A percentile compares a stretch with the other conserved stretches of the same genome.
These are phyloP conservation scores for Acanthosepion lycidas DNA, from an alignment of 2,888 invertebrate genomes.

Conservation along the genomic window DNA sequence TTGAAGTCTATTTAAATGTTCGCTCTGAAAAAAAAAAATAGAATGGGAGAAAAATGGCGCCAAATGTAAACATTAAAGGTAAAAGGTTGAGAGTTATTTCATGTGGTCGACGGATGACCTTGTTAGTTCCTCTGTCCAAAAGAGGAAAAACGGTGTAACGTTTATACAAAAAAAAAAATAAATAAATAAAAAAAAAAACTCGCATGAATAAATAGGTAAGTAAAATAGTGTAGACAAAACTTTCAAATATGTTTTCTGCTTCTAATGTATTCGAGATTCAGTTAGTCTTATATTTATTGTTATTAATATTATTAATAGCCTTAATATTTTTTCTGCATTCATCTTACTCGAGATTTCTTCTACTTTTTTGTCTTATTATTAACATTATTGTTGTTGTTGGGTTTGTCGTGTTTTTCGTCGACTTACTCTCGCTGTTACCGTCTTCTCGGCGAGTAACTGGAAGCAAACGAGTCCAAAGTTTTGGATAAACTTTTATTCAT, in stretches of 20 bases:
- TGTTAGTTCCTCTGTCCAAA: not conserved
- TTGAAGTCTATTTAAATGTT: slow-evolving; percentile 22
- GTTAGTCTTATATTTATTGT: not conserved
- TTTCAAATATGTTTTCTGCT: not conserved
- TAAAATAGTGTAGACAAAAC: not conserved
- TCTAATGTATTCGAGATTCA: not conserved
- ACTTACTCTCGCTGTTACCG: not conserved
- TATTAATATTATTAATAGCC: not conserved
- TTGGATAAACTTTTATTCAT: not conserved
- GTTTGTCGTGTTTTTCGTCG: not conserved
- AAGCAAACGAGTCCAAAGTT: not conserved
- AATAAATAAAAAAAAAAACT: no score
- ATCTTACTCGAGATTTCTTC: no score
- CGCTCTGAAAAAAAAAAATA: not conserved
- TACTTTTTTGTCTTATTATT: not conserved
- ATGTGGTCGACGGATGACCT: not conserved
- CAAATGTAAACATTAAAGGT: slow-evolving; percentile 11
- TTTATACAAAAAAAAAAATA: not conserved
- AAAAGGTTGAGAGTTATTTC: not conserved
- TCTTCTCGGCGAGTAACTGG: not conserved
- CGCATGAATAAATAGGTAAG: not conserved
- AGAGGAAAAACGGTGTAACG: not conserved
- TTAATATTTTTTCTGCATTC: not conserved
- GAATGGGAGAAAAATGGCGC: not conserved
- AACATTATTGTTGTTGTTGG: not conserved